Evolutionary conservation across 1,140 invertebrate genomes (phyloP), one percentile per base, ranked within the genome.

Genomic region (Zaprionus capensis): DNA sequence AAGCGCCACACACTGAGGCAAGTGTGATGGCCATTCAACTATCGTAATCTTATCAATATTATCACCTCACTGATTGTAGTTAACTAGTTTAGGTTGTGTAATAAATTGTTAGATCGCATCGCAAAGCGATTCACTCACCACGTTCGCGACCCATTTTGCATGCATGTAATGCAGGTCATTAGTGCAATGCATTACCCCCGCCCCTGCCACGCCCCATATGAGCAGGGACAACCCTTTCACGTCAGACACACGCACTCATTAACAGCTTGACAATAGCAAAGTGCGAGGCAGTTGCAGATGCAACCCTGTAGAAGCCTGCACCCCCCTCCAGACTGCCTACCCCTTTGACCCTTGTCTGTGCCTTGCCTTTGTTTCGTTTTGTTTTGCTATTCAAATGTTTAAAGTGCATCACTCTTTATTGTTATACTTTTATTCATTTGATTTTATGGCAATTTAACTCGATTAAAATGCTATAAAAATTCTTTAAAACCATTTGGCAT

Each of bases 391-490:
- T 68, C 12, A 17, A 63, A 41, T 17, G 36, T 68, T 62, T 85
- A 64, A 80, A 83, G 38, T 82, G 81, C 76, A 67, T 73, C 22
- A 56, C 55, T 68, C 82, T 81, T 58, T 70, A 71, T 75, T 75
- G 72, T 73, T 85, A 70, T 80, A 59, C 53, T 76, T 71, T 59
- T 64, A 70, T 62, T 57, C 53, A 63, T 55, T 76, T 61, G 57
- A 41, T 17, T 85, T 85, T 87, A 86, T 88, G 73, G 77, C 67
- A 59, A 72, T 88, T 86, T 83, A 87, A 86, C 87, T 86, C 71
- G 83, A 86, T 86, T 83, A 83, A 86, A 86, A 88, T 83, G 57
- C 78, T 59, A 86, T 86, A 88, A 86, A 86, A 81, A 71, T 51
- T 51, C 15, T 53, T 67, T 28, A 17, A 68, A 77, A 49, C 53